Conservation (phyloP, 2,797 vertebrate genomes). For the Mallotus villosus region DNA sequence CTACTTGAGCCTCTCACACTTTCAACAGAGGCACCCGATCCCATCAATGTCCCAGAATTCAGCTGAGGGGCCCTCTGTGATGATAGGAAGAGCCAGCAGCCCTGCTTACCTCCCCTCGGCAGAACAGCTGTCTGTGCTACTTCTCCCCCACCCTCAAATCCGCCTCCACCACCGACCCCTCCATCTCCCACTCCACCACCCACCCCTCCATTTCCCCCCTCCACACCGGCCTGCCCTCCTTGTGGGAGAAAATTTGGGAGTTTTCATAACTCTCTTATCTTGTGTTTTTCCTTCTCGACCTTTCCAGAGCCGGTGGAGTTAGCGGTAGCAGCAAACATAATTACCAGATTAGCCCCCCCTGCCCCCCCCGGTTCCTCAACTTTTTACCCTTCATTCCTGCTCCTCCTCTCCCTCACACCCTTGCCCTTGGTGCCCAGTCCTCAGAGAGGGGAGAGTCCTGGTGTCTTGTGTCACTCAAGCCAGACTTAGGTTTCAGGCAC, state of each 20-base stretch:
- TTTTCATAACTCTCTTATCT: constrained; percentile 61
- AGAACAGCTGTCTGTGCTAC: constrained; percentile 8
- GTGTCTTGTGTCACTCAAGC: constrained; percentile 48
- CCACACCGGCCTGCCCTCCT: constrained; percentile 12
- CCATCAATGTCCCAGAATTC: constrained; percentile 32
- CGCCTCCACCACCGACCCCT: constrained; percentile 25
- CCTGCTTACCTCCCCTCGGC: constrained; percentile 6
- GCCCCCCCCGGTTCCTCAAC: constrained; percentile 18
- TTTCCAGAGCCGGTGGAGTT: constrained; percentile 43
- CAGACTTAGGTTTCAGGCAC: constrained; percentile 46
- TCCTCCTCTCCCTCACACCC: not conserved
- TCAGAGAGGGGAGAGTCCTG: constrained; percentile 20
- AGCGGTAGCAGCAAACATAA: constrained; percentile 42
- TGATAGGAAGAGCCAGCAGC: constrained; percentile 19
- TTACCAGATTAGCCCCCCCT: constrained; percentile 52
- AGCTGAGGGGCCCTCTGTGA: constrained; percentile 19
- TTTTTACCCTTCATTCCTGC: constrained; percentile 16
- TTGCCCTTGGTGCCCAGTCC: constrained; percentile 15
- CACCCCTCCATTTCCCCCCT: constrained; percentile 3
- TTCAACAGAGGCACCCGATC: constrained; percentile 23
- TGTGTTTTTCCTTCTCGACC: constrained; percentile 47
- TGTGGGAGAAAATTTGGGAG: constrained; percentile 18
- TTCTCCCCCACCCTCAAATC: constrained; percentile 13
- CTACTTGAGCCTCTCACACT: constrained; percentile 26
- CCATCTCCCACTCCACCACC: not conserved